Evolutionary conservation across 2,888 invertebrate genomes (phyloP), one percentile per base, ranked within the genome.

Genomic region (Dynastes tityus): DNA sequence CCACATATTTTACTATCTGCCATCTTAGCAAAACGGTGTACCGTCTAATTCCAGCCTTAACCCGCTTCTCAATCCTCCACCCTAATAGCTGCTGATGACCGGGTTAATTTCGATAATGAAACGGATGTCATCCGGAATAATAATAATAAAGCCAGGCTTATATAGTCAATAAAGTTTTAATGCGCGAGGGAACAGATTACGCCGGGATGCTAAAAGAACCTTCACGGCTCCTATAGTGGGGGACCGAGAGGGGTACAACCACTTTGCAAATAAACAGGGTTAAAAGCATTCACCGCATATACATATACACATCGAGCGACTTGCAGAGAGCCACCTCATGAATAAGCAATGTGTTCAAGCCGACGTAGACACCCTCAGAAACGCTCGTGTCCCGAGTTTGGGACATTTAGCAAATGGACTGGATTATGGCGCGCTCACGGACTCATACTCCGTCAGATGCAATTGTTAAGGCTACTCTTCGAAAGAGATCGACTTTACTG

Each of bases 351-450:
- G 83, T 83, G 84, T 84, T 85, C 58, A 65, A 68, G 73, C 55
- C 16, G 55, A 22, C 8, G 55, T 22, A 55, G 22, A 55, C 55
- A 8, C 55, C 55, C 55, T 53, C 83, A 9, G 79, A 80, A 81
- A 80, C 80, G 77, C 80, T 79, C 79, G 63, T 67, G 82, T 79
- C 45, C 2, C 22, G 45, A 79, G 83, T 80, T 82, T 83, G 84
- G 80, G 85, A 86, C 85, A 87, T 87, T 86, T 86, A 84, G 84
- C 85, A 88, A 88, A 88, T 88, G 88, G 88, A 87, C 86, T 80
- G 88, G 88, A 88, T 88, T 88, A 88, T 85, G 81, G 1, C 2
- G 63, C 11, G 45, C 45, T 45, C 45, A 45, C 45, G 45, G 45
- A 11, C 45, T 45, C 45, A 8, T 45, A 45, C 8, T 45, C 45